Evolutionary conservation across 2,888 invertebrate genomes (phyloP).

Genomic region (Xestia rhomboidea): DNA sequence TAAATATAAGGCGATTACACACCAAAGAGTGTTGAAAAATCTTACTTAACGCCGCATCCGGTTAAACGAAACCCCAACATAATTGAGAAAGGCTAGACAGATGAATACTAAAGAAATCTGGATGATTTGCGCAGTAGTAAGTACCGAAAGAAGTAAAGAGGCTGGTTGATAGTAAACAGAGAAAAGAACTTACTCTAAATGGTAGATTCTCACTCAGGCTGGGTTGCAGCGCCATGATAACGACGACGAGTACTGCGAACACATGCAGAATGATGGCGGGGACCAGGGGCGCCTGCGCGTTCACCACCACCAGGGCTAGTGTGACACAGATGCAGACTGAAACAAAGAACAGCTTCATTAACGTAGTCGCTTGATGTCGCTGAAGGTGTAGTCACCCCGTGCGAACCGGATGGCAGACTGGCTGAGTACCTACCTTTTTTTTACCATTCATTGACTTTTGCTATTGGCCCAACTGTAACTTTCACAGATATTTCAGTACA

Average conservation of each 20-base stretch:
- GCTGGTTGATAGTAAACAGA: neutral
- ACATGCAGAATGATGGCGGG: constrained; percentile 74
- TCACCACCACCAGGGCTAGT: constrained; percentile 72
- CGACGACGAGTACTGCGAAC: constrained; percentile 73
- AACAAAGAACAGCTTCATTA: constrained; percentile 52
- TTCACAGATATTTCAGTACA: neutral
- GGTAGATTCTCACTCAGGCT: constrained; percentile 73
- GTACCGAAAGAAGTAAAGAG: neutral
- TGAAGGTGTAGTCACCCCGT: neutral
- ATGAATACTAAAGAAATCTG: neutral
- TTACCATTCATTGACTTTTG: neutral
- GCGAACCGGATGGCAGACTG: neutral
- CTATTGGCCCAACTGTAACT: neutral
- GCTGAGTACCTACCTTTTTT: neutral
- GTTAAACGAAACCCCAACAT: neutral
- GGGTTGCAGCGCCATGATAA: constrained; percentile 83
- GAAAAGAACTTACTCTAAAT: constrained; percentile 76
- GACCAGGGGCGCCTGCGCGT: constrained; percentile 68
- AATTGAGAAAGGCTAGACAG: neutral
- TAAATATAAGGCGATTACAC: neutral
- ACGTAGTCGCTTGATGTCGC: neutral
- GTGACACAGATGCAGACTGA: constrained; percentile 77
- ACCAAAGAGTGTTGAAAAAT: neutral
- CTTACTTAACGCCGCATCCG: neutral
- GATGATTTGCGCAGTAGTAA: neutral